Percentiles rank a stretch among this genome's conserved stretches.
These are phyloP conservation scores for Magallana ariakensis DNA, from an alignment of 1,140 invertebrate species.

Conservation along the genomic window DNA sequence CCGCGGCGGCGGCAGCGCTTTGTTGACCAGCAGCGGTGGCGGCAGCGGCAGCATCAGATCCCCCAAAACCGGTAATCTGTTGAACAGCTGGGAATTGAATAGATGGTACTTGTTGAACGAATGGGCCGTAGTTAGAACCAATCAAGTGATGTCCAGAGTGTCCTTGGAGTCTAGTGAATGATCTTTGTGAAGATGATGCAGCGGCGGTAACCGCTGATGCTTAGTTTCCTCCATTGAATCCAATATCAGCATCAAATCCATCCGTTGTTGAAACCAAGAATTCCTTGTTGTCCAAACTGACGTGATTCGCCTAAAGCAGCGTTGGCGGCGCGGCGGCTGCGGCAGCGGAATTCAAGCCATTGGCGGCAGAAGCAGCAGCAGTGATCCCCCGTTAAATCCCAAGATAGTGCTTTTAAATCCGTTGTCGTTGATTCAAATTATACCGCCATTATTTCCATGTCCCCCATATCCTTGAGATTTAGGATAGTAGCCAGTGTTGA, in stretches of 20 bases:
- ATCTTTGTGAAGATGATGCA: no score
- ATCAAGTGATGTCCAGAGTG: no score
- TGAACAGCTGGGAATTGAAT: no score
- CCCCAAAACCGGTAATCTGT: no score
- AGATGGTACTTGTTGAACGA: no score
- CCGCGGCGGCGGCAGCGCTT: no score
- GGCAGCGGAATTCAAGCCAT: not conserved
- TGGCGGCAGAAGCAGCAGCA: not conserved
- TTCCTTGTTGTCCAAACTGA: no score
- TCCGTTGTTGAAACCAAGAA: not conserved
- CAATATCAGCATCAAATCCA: not conserved
- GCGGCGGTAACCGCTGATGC: not conserved
- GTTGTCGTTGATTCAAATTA: not conserved
- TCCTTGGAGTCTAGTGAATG: no score
- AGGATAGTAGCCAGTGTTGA: not conserved
- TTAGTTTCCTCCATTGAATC: not conserved
- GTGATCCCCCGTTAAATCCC: not conserved
- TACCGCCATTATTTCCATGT: not conserved
- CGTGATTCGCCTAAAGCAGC: no score
- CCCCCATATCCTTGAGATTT: not conserved
- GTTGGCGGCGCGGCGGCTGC: not conserved
- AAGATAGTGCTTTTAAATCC: not conserved
- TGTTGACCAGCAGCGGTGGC: no score
- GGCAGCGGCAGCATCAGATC: no score
- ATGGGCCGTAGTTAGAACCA: no score